Percentiles rank a stretch among this genome's conserved stretches.
These are phyloP conservation scores for Euspilapteryx auroguttella DNA, from an alignment of 2,888 invertebrate genomes.

Conservation along the genomic window DNA sequence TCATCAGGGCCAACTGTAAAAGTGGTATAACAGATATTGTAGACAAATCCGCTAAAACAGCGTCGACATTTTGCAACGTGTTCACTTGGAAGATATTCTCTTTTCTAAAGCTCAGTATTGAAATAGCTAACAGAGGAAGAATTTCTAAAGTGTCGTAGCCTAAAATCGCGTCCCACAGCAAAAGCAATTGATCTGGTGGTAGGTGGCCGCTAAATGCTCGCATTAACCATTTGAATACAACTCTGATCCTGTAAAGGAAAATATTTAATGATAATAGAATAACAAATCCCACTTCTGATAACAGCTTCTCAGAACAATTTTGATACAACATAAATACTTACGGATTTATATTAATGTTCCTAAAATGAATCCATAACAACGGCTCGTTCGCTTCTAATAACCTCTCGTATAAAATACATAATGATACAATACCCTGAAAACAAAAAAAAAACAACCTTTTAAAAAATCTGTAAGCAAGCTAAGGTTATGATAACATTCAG, in stretches of 20 bases:
- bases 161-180: conserved; percentile 88
- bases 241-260: conserved; percentile 67
- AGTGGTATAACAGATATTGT: conserved; percentile 85
- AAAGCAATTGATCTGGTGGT: conserved; percentile 87
- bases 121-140: conserved; percentile 81
- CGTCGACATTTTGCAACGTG: conserved; percentile 80
- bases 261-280: neutral
- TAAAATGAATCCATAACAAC: conserved; percentile 87
- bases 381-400: conserved; percentile 90
- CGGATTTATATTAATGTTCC: conserved; percentile 88
- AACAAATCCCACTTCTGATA: too few species aligned
- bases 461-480: too few species aligned
- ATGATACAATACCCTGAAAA: conserved; percentile 78
- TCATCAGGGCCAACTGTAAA: conserved; percentile 77
- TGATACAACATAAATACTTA: conserved; percentile 50
- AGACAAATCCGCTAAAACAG: conserved; percentile 84
- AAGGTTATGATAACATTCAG: too few species aligned
- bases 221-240: conserved; percentile 97
- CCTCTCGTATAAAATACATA: conserved; percentile 88
- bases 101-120: conserved; percentile 83
- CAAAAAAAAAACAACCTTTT: conserved; percentile 2
- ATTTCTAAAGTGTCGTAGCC: conserved; percentile 93
- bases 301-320: too few species aligned
- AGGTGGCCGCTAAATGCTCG: conserved; percentile 94
- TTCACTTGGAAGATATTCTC: conserved; percentile 78